A percentile compares a stretch with the other conserved stretches of the same genome.
These are phyloP conservation scores for Chrysina gloriosa DNA, from an alignment of 2,888 invertebrate species.

Conservation along the genomic window DNA sequence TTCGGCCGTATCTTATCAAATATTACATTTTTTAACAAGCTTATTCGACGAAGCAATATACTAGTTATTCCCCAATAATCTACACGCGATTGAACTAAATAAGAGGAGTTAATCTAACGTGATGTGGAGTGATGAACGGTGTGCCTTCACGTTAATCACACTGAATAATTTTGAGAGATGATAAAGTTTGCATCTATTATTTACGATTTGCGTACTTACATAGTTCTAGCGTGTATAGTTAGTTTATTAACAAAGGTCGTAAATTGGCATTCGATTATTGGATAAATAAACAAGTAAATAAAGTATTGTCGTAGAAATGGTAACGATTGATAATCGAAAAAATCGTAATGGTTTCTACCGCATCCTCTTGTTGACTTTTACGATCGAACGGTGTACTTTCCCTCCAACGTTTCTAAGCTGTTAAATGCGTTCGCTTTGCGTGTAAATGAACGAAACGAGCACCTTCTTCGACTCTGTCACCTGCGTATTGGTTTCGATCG, in stretches of 20 bases:
- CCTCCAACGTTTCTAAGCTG: neutral
- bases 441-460: neutral
- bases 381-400: no score
- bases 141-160: neutral
- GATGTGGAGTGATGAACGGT: neutral
- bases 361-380: no score
- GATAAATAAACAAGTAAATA: no score
- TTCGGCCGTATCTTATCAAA: neutral
- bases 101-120: conserved; percentile 1
- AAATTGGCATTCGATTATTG: no score
- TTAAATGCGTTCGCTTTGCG: neutral
- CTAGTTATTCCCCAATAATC: neutral
- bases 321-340: no score
- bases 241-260: no score
- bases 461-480: neutral
- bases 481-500: neutral
- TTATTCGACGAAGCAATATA: neutral
- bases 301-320: no score
- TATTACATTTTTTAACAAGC: neutral
- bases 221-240: no score
- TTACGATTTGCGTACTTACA: no score
- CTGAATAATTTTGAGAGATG: neutral
- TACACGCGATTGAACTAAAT: conserved; percentile 1
- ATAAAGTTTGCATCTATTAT: no score
- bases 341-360: no score